Evolutionary conservation across 2,113 vertebrate species (phyloP), one percentile per base, ranked within the genome.

Genomic region (Sporophila hypoxantha): DNA sequence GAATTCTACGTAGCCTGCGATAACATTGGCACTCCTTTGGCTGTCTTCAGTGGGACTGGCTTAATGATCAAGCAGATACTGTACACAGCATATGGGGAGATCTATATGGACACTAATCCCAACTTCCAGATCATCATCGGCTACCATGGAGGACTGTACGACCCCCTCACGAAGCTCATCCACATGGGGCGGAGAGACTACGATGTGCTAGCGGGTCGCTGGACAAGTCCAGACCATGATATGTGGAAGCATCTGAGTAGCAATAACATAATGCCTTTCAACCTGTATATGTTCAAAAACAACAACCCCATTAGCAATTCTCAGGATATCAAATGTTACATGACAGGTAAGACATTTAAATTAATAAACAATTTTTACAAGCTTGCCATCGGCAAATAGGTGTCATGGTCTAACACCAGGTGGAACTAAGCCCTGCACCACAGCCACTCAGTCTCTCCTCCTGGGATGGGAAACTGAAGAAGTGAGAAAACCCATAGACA

Each of bases 221-320:
- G 99, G 99, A 99, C 99, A 5, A 99, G 98, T 64, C 99, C 99
- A 0, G 97, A 99, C 95, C 98, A 98, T 2, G 97, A 98, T 18
- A 93, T 99, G 61, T 99, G 99, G 99, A 98, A 98, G 84, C 97
- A 97, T 8, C 97, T 99, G 52, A 99, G 98, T 92, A 98, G 97
- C 93, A 97, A 96, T 96, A 98, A 97, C 94, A 97, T 99, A 23
- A 97, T 98, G 95, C 99, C 99, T 30, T 99, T 99, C 95, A 99
- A 99, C 95, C 95, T 99, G 82, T 99, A 99, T 88, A 99, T 99
- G 99, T 99, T 99, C 96, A 99, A 99, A 96, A 99, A 98, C 92
- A 99, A 99, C 97, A 99, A 99, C 73, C 99, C 99, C 23, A 97
- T 99, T 88, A 99, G 98, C 97, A 98, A 98, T 95, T 96, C 97